A percentile compares a stretch with the other conserved stretches of the same genome.
Evolutionary conservation across 2,797 vertebrate genomes (phyloP).

Genomic region (Falco novaeseelandiae): DNA sequence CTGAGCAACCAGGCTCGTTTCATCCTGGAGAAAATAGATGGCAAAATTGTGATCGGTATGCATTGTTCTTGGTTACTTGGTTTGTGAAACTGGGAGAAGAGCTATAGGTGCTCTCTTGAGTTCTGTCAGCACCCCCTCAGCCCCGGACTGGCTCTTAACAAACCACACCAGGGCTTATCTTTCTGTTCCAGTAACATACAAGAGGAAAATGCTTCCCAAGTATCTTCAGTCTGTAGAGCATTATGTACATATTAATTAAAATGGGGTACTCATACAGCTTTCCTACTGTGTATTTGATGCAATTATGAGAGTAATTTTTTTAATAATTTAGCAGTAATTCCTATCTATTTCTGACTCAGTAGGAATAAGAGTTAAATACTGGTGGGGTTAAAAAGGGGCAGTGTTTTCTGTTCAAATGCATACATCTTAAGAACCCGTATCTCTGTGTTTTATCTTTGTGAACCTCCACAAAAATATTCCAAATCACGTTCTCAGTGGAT

Average conservation of each 20-base stretch:
- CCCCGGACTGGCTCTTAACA: background rate
- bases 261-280: background rate
- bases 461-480: background rate
- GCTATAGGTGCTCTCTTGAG: background rate
- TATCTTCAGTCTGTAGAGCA: background rate
- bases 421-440: background rate
- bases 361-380: background rate
- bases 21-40: slow-evolving; percentile 97
- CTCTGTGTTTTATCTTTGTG: background rate
- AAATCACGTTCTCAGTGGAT: background rate
- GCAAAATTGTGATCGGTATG: slow-evolving; percentile 92
- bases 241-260: background rate
- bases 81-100: background rate
- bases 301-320: background rate
- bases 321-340: background rate
- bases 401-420: background rate
- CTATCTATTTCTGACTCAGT: background rate
- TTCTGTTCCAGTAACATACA: background rate
- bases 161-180: slow-evolving; percentile 35
- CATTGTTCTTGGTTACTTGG: background rate
- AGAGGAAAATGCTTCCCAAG: background rate
- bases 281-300: background rate
- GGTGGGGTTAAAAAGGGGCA: background rate
- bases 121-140: slow-evolving; percentile 40
- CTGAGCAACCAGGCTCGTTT: slow-evolving; percentile 97